phyloP scores from a whole-genome alignment of 2,888 invertebrate genomes.

The Trisateles emortualis region DNA sequence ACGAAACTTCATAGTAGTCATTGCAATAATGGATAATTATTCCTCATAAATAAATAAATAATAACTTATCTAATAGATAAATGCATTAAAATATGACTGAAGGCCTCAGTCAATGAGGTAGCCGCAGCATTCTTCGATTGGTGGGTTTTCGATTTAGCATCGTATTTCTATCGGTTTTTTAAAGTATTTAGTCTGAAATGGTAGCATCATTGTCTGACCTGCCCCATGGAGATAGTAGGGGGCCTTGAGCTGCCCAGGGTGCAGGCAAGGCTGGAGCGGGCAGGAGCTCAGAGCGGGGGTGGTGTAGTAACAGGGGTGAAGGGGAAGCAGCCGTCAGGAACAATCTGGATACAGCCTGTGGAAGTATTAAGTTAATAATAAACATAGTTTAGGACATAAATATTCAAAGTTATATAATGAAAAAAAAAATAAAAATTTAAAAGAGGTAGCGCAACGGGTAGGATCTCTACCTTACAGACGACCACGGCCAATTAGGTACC shows the following conservation, averaged over 20 bases:
- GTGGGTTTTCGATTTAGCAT: slow-evolving; percentile 33
- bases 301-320: slow-evolving; percentile 75
- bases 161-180: not conserved
- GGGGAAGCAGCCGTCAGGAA: slow-evolving; percentile 73
- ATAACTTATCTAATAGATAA: slow-evolving; percentile 35
- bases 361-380: too few relatives aligned
- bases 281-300: slow-evolving; percentile 76
- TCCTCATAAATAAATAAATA: slow-evolving; percentile 24
- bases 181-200: slow-evolving; percentile 65
- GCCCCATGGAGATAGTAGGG: slow-evolving; percentile 77
- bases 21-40: not conserved
- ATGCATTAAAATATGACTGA: slow-evolving; percentile 34
- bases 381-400: too few relatives aligned
- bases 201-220: slow-evolving; percentile 78
- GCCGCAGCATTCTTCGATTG: slow-evolving; percentile 32
- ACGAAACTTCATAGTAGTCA: slow-evolving; percentile 54
- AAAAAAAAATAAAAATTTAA: too few relatives aligned
- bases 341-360: slow-evolving; percentile 77
- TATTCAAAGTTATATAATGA: too few relatives aligned
- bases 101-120: slow-evolving; percentile 44
- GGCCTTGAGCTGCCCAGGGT: slow-evolving; percentile 77
- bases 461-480: too few relatives aligned
- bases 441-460: too few relatives aligned
- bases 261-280: slow-evolving; percentile 74
- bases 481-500: too few relatives aligned